Percentiles rank a stretch among this genome's conserved stretches.
These are phyloP conservation scores for Hyperoplus immaculatus DNA, from an alignment of 2,797 vertebrate species.

Conservation along the genomic window DNA sequence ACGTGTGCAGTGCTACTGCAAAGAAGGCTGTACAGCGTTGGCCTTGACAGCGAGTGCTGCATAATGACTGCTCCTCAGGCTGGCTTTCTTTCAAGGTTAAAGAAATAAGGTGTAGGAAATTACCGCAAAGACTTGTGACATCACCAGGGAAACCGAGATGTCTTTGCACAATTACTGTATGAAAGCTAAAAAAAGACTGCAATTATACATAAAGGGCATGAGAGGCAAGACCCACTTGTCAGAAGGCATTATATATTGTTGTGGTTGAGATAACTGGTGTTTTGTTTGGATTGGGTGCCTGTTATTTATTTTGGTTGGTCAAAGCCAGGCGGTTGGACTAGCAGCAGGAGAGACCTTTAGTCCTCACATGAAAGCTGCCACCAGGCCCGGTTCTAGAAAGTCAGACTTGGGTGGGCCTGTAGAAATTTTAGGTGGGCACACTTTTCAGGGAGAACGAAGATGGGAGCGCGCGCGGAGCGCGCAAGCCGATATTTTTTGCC, in stretches of 20 bases:
- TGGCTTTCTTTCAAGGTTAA: neutral
- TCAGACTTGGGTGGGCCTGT: too few species aligned
- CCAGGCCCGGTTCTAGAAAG: too few species aligned
- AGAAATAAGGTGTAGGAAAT: conserved; percentile 30
- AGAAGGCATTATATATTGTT: neutral
- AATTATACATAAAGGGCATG: conserved; percentile 4
- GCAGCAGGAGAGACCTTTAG: neutral
- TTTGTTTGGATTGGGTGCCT: neutral
- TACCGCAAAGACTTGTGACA: neutral
- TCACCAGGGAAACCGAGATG: conserved; percentile 11
- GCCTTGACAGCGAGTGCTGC: neutral
- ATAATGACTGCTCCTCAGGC: neutral
- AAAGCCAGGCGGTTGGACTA: neutral
- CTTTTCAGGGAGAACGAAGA: too few species aligned
- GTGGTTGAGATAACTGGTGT: neutral
- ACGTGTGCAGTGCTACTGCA: neutral
- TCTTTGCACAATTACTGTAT: conserved; percentile 3
- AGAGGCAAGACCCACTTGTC: neutral
- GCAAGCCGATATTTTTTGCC: too few species aligned
- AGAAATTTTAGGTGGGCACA: too few species aligned
- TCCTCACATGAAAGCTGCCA: neutral
- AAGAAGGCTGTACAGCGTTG: conserved; percentile 2
- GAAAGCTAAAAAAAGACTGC: neutral
- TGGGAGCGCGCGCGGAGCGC: too few species aligned
- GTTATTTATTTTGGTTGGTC: neutral